Evolutionary conservation across 2,888 invertebrate species (phyloP), one percentile per base, ranked within the genome.

Genomic region (Autographa pulchrina): DNA sequence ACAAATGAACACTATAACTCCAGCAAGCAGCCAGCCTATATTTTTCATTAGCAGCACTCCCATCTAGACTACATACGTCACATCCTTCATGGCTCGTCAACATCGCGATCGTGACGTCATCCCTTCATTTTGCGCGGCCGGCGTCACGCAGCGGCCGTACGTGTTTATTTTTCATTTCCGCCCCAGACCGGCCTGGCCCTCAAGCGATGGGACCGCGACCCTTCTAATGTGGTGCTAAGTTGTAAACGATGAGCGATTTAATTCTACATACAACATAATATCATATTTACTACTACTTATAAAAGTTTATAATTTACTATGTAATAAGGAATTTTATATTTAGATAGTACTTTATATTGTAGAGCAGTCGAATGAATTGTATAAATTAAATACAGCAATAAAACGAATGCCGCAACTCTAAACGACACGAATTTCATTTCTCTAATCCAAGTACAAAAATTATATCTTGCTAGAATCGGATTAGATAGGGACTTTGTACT

Each of bases 151-250:
- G 90, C 90, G 92, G 88, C 90, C 92, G 92, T 91, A 94, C 92
- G 90, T 95, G 95, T 96, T 96, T 96, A 96, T 96, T 95, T 96
- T 96, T 96, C 94, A 96, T 96, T 96, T 96, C 95, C 95, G 93
- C 91, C 85, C 86, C 86, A 56, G 88, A 87, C 91, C 89, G 87
- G 88, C 88, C 91, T 85, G 85, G 81, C 91, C 91, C 89, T 84
- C 83, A 77, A 85, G 88, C 86, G 77, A 78, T 76, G 80, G 84
- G 85, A 82, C 85, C 86, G 72, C 79, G 85, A 85, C 90, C 86
- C 88, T 89, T 68, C n/a, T 35, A 48, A 38, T 70, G 25, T 56
- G 14, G 54, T 18, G 7, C 6, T 59, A 81, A 74, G 80, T 9
- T 25, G 70, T 65, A 14, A 75, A 66, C 65, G n/a, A 14, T 4